Base-by-base conservation (phyloP, 2,888 invertebrate species). In the Acleris literana region DNA sequence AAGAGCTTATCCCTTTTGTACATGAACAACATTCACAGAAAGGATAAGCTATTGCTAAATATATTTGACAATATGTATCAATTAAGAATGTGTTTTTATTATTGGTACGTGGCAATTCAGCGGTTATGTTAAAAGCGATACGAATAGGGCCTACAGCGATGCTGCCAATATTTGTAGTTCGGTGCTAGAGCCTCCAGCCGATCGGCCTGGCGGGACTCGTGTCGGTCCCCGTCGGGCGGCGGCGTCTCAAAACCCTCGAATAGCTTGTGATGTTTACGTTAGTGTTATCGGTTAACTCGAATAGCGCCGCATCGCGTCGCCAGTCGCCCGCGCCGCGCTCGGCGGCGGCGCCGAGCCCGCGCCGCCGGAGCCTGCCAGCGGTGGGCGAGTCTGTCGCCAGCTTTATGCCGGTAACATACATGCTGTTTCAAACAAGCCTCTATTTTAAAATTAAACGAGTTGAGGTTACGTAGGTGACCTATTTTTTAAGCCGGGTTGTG, bases 251-350 rank as follows among this genome's bases (percentile, higher is more conserved):
- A 61, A 53, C 53, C 44, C 54, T 61, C 61, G 53, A 61, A 54
- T 61, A 53, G 61, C 29, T 61, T 61, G 53, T 33, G 44, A 39
- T 54, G 53, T 57, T 68, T 68, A 62, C 39, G 13, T 39, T 39
- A 39, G 62, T 56, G 64, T 46, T 46, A 46, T 46, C 7, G 46
- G 46, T 46, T 46, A 39, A 46, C 46, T 46, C 51, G 51, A 51
- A 22, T 59, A 63, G 55, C 59, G 39, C 64, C 64, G 54, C 56
- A 54, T 33, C 39, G 49, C 70, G 56, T 60, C 54, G 72, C 63
- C 46, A 46, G 46, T 63, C 68, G 43, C 44, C 56, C n/a, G 64
- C 63, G 39, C 48, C 65, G 69, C 63, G 33, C 33, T 6, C 25
- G 63, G 70, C 44, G 43, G 22, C 48, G 22, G 25, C 22, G 22